Evolutionary conservation across 2,888 invertebrate species (phyloP).

Genomic region (Drosophila crucigera): DNA sequence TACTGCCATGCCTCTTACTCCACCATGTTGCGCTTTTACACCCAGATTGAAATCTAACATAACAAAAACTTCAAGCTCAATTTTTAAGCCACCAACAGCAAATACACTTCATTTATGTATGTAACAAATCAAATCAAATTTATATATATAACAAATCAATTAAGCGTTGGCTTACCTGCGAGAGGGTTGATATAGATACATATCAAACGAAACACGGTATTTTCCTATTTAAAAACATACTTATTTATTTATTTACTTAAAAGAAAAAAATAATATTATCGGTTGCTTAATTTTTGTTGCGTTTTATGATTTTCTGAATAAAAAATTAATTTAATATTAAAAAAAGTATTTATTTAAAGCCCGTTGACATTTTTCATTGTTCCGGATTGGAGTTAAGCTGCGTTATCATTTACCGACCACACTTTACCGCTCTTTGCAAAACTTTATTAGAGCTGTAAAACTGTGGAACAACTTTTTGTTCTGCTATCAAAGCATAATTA

Average conservation of each 20-base stretch:
- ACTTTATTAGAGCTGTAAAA: background rate
- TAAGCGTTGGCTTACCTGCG: background rate
- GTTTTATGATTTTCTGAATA: background rate
- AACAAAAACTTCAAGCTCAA: slow-evolving; percentile 7
- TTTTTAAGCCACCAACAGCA: slow-evolving; percentile 5
- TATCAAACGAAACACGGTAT: background rate
- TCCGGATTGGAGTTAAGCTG: background rate
- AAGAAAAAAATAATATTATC: background rate
- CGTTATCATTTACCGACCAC: background rate
- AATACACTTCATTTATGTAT: slow-evolving; percentile 26
- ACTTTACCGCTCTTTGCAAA: background rate
- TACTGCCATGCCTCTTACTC: slow-evolving; percentile 9
- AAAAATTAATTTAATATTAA: background rate
- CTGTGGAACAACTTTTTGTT: background rate
- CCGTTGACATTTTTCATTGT: background rate
- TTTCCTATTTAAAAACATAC: background rate
- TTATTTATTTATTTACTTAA: background rate
- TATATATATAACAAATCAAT: background rate
- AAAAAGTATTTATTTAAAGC: too few species aligned
- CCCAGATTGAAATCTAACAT: slow-evolving; percentile 58
- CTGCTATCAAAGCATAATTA: background rate
- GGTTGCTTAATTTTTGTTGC: background rate
- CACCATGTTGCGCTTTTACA: slow-evolving; percentile 65
- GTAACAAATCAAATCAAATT: background rate
- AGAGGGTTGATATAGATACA: background rate